Conservation (phyloP, 2,888 invertebrate genomes). For the Oxycera nigricornis region DNA sequence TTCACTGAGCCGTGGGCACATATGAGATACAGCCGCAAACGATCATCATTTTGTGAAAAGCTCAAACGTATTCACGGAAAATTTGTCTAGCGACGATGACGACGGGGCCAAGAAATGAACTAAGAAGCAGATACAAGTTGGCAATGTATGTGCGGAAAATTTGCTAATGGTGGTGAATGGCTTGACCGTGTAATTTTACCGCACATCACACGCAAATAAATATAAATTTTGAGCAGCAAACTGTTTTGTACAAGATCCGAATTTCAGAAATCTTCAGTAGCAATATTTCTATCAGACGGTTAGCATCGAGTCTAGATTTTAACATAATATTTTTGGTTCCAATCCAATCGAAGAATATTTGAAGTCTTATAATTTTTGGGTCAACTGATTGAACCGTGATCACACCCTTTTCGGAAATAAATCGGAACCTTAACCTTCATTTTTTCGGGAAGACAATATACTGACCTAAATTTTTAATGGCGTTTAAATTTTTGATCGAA, state of each 20-base stretch:
- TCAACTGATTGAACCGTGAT: no score
- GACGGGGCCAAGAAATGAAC: neutral
- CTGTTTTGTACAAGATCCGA: constrained; percentile 41
- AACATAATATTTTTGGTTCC: neutral
- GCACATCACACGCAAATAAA: constrained; percentile 27
- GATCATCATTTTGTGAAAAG: neutral
- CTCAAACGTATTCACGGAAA: neutral
- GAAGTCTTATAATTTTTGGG: no score
- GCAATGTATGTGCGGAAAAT: neutral
- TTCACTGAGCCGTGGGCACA: no score
- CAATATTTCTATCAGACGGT: constrained; percentile 47
- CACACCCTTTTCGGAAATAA: no score
- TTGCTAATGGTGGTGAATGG: constrained; percentile 11
- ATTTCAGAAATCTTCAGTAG: constrained; percentile 46
- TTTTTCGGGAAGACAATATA: no score
- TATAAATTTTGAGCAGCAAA: constrained; percentile 21
- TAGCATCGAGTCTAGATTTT: constrained; percentile 44
- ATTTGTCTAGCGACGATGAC: neutral
- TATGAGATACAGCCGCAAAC: neutral
- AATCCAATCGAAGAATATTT: no score
- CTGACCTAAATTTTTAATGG: no score
- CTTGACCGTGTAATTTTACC: neutral
- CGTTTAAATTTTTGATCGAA: no score
- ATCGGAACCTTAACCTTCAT: no score
- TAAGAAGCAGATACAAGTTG: neutral